Evolutionary conservation across 2,113 vertebrate genomes (phyloP).

Genomic region (Poeciliopsis retropinna): DNA sequence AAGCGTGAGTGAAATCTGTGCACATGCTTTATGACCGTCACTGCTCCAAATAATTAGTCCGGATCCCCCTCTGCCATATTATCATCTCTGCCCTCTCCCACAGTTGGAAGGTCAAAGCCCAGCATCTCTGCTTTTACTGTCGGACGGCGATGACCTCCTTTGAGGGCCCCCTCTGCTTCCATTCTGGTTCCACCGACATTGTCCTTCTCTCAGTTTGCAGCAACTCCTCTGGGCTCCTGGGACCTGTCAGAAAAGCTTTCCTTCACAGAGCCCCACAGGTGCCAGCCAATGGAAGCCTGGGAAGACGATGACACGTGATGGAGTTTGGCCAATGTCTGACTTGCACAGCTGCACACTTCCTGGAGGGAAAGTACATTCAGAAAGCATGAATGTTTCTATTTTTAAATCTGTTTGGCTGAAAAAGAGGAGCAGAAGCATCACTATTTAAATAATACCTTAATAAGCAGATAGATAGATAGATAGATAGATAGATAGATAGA

Average conservation of each 20-base stretch:
- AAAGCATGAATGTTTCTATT: constrained; percentile 81
- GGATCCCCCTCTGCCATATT: constrained; percentile 27
- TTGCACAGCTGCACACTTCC: constrained; percentile 73
- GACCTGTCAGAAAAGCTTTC: constrained; percentile 79
- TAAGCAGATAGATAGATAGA: constrained; percentile 2
- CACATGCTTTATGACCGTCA: constrained; percentile 23
- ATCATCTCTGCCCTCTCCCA: constrained; percentile 47
- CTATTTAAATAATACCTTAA: constrained; percentile 72
- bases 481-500: constrained; percentile 1
- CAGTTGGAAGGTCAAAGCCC: constrained; percentile 52
- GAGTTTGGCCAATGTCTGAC: constrained; percentile 64
- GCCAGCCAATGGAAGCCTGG: constrained; percentile 73
- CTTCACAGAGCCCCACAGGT: constrained; percentile 79
- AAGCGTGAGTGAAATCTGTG: not conserved
- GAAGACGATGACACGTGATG: constrained; percentile 61
- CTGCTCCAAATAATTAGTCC: constrained; percentile 13
- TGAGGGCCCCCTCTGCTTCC: constrained; percentile 14
- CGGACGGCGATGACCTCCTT: constrained; percentile 47
- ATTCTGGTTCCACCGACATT: constrained; percentile 55
- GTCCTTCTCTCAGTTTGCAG: constrained; percentile 72
- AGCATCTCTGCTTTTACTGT: constrained; percentile 39
- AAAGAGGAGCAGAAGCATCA: constrained; percentile 70
- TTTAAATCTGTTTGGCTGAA: constrained; percentile 76
- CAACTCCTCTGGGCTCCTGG: constrained; percentile 77
- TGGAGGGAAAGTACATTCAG: constrained; percentile 78